These are phyloP conservation scores for Furnarius figulus DNA, from an alignment of 2,113 vertebrate genomes.

Conservation along the genomic window DNA sequence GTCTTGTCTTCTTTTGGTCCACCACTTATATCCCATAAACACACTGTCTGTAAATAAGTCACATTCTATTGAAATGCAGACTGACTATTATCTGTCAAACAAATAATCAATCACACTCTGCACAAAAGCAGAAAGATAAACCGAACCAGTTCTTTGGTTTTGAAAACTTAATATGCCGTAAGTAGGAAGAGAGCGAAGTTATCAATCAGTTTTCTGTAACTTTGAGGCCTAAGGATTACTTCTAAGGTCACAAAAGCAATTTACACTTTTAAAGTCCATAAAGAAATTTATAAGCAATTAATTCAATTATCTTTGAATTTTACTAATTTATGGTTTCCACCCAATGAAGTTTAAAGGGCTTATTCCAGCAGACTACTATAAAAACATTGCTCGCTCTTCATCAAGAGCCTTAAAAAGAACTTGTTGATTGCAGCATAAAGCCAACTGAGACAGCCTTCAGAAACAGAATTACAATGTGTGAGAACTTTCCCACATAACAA, in stretches of 20 bases:
- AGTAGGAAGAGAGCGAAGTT: neutral
- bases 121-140: neutral
- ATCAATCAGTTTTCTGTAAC: neutral
- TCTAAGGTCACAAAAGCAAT: neutral
- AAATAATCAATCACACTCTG: neutral
- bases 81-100: neutral
- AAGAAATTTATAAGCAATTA: neutral
- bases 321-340: neutral
- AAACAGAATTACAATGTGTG: neutral
- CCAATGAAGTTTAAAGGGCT: neutral
- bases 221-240: neutral
- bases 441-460: neutral
- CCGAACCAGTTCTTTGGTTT: neutral
- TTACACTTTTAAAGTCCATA: neutral
- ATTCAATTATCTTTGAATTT: neutral
- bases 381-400: neutral
- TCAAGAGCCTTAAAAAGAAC: neutral
- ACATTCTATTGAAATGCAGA: neutral
- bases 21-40: conserved; percentile 91
- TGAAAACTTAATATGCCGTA: neutral
- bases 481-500: neutral
- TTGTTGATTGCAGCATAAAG: neutral
- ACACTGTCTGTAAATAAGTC: conserved; percentile 83
- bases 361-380: neutral
- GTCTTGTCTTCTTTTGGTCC: conserved; percentile 89